Evolutionary conservation across 2,797 vertebrate species (phyloP).

Genomic region (Zalophus californianus): DNA sequence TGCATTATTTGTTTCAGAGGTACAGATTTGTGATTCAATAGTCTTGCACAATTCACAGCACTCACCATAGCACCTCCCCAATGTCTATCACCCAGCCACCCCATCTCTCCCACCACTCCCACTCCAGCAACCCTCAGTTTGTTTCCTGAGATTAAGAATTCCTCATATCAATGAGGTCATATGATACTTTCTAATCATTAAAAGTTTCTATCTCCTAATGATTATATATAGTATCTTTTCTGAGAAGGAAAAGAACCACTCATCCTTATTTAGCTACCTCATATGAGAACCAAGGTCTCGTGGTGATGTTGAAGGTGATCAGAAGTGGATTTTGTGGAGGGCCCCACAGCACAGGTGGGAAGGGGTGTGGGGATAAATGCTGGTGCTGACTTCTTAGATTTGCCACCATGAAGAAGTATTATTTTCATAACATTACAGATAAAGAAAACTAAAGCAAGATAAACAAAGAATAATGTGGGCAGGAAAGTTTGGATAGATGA

Average conservation of each 20-base stretch:
- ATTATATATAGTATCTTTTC: background rate
- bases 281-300: background rate
- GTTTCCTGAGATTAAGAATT: no score
- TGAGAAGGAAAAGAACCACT: background rate
- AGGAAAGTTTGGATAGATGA: background rate
- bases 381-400: background rate
- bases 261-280: background rate
- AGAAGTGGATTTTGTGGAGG: background rate
- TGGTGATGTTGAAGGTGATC: background rate
- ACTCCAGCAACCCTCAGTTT: no score
- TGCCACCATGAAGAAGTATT: background rate
- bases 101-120: no score
- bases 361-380: background rate
- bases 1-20: no score
- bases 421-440: background rate
- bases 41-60: no score
- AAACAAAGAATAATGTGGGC: background rate
- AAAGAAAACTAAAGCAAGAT: background rate
- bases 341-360: background rate
- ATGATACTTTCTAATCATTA: background rate
- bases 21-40: no score
- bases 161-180: no score
- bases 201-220: background rate
- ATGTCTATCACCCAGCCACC: no score
- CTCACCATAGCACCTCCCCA: no score